Base-by-base conservation (phyloP, 92 coral and sea anemone genomes). In the Porites rus region DNA sequence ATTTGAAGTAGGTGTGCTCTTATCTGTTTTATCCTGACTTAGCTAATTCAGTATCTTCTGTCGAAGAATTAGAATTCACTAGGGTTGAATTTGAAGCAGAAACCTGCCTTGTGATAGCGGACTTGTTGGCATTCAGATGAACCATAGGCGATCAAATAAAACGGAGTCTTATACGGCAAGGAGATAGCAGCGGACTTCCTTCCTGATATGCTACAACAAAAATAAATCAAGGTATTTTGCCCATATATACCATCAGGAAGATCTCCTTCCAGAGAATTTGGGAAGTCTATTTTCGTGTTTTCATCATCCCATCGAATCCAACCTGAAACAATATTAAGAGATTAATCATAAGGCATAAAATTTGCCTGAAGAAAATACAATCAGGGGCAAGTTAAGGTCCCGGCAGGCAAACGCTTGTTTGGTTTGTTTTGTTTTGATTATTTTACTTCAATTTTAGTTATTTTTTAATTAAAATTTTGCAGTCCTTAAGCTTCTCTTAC, bases 271-370 rank as follows among this genome's bases (percentile, higher is more conserved):
- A 75, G 6, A 4, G 88, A 66, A 79, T 88, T 94, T 52, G 96
- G 96, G 43, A 69, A 85, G 77, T 93, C 98, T 12, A 94, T 80
- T 25, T 74, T 54, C 19, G 94, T 82, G 74, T 94, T 94, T 71
- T 94, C 98, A 53, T 94, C 98, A 60, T 94, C 98, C 98, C 98
- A 94, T 58, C 93, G 88, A 28, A 94, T 65, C 94, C 94, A 94
- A 17, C 98, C 98, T 94, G 60, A 63, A 77, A 78, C 8, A 10
- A 43, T 2, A 10, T n/a, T 19, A 3, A 11, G 1, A 28, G 18
- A 53, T 20, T 53, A 0, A 68, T 69, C 6, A 10, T 46, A 38
- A 66, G 11, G 1, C 16, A 10, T 56, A 11, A 2, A 56, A 56
- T 3, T 56, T 10, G 11, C 11, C 60, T 8, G 16, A 9, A 9